Evolutionary conservation across 2,888 invertebrate species (phyloP).

Genomic region (Celastrina argiolus): DNA sequence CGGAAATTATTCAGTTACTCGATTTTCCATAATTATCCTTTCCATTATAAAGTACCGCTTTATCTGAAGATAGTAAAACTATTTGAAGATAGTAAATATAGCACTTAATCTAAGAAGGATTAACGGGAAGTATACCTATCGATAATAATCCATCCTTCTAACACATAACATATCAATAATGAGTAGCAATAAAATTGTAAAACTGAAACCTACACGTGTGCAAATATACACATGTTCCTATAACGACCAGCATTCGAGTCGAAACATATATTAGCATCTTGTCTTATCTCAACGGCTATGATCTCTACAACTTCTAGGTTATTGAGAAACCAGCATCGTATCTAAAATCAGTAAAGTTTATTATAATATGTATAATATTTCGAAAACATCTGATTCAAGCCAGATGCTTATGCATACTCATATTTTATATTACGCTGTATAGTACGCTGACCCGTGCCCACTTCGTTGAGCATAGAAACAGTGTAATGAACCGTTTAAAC

Average conservation of each 20-base stretch:
- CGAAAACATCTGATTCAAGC: too few relatives aligned
- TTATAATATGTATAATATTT: too few relatives aligned
- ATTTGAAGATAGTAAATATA: conserved; percentile 6
- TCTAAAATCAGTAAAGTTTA: too few relatives aligned
- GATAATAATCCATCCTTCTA: background rate
- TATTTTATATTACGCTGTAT: background rate
- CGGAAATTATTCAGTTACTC: too few relatives aligned
- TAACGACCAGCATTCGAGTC: too few relatives aligned
- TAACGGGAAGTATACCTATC: background rate
- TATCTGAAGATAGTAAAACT: conserved; percentile 9
- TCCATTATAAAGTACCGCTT: background rate
- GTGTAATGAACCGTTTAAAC: too few relatives aligned
- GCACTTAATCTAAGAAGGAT: background rate
- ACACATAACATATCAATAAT: background rate
- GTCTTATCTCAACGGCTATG: too few relatives aligned
- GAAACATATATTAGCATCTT: too few relatives aligned
- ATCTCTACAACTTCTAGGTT: too few relatives aligned
- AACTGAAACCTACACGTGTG: background rate
- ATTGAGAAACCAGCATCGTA: background rate
- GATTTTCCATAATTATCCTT: background rate
- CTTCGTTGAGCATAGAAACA: too few relatives aligned
- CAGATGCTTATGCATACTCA: background rate
- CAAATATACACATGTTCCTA: background rate
- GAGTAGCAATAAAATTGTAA: background rate
- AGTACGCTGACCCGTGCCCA: too few relatives aligned